Percentiles rank a stretch among this genome's conserved stretches.
Evolutionary conservation across 2,113 vertebrate species (phyloP).

Genomic region (Cavia porcellus): DNA sequence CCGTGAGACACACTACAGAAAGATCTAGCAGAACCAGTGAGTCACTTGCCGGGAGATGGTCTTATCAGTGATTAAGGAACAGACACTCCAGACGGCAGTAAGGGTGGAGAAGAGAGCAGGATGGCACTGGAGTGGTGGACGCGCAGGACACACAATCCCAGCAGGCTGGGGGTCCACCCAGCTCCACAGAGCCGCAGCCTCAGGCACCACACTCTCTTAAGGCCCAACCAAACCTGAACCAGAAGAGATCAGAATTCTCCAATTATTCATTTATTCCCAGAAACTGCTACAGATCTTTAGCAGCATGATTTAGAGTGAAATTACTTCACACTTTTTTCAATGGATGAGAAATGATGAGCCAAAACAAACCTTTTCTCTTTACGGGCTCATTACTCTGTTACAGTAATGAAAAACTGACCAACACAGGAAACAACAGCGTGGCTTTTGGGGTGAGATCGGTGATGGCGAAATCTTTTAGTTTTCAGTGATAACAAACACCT

Average conservation of each 20-base stretch:
- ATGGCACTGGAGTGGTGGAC: fast-evolving
- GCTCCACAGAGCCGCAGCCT: background rate
- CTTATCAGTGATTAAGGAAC: conserved; percentile 22
- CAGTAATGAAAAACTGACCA: background rate
- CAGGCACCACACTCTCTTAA: background rate
- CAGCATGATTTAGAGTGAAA: background rate
- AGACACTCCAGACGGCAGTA: background rate
- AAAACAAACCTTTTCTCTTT: background rate
- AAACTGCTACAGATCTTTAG: conserved; percentile 7
- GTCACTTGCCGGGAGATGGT: conserved; percentile 61
- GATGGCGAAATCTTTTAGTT: background rate
- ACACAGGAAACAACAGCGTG: background rate
- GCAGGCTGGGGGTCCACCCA: background rate
- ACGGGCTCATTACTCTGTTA: background rate
- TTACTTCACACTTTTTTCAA: background rate
- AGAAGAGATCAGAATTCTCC: conserved; percentile 1
- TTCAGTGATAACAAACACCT: background rate
- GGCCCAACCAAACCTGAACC: background rate
- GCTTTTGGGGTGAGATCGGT: background rate
- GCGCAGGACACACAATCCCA: background rate
- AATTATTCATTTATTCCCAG: conserved; percentile 24
- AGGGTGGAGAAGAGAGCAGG: background rate
- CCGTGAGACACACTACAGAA: background rate
- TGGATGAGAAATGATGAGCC: background rate
- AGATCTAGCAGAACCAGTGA: background rate